Conservation (phyloP, 2,113 vertebrate species). For the Cynoglossus semilaevis region DNA sequence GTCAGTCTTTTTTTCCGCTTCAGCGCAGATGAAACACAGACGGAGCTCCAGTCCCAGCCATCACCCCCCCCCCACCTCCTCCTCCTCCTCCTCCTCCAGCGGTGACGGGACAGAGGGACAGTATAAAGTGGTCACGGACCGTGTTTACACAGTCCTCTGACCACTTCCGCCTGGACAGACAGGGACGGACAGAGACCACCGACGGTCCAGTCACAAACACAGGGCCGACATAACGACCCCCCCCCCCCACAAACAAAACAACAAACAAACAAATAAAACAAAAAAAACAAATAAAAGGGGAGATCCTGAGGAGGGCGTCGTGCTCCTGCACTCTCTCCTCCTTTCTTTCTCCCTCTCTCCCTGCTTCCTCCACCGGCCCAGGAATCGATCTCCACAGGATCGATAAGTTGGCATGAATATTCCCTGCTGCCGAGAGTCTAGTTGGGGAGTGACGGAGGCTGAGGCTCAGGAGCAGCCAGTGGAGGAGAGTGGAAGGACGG, state of each 20-base stretch:
- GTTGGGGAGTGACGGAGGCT: conserved; percentile 80
- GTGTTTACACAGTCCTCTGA: conserved; percentile 27
- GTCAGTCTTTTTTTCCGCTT: conserved; percentile 70
- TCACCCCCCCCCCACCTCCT: conserved; percentile 8
- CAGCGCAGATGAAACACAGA: conserved; percentile 69
- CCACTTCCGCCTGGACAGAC: conserved; percentile 6
- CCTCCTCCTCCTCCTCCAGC: not conserved
- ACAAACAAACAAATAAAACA: conserved; percentile 23
- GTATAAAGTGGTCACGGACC: too few species aligned
- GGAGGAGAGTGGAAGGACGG: conserved; percentile 71
- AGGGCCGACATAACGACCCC: not conserved
- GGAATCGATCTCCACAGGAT: conserved; percentile 83
- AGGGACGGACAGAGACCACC: not conserved
- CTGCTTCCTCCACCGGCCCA: conserved; percentile 74
- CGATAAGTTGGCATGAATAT: conserved; percentile 86
- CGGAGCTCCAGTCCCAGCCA: conserved; percentile 41
- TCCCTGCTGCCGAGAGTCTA: conserved; percentile 81
- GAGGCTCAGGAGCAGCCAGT: conserved; percentile 76
- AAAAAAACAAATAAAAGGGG: not conserved
- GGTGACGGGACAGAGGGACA: conserved; percentile 44
- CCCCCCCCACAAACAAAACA: conserved; percentile 14
- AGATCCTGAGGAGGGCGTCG: not conserved
- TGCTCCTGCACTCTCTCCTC: conserved; percentile 52
- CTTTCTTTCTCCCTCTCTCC: conserved; percentile 75
- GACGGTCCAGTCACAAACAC: conserved; percentile 3